Evolutionary conservation across 2,888 invertebrate genomes (phyloP).

Genomic region (Chelonus formosanus): DNA sequence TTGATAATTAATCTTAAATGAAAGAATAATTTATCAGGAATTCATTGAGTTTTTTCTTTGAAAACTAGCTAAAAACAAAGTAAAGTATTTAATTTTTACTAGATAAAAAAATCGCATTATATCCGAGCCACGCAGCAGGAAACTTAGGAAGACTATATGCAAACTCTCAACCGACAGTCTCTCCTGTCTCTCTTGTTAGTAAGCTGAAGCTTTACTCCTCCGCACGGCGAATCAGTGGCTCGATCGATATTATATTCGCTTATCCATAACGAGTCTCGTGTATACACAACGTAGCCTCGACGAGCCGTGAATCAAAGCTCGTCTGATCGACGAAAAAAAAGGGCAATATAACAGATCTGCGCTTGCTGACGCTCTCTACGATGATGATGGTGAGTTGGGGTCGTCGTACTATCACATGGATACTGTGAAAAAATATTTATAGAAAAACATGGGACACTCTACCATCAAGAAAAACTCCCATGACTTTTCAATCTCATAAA

Average conservation of each 20-base stretch:
- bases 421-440: conserved; percentile 19
- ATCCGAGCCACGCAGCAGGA: conserved; percentile 27
- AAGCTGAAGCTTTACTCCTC: conserved; percentile 23
- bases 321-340: conserved; percentile 42
- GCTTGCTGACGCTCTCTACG: conserved; percentile 6
- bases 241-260: conserved; percentile 46
- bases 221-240: conserved; percentile 40
- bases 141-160: background rate
- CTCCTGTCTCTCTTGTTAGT: conserved; percentile 16
- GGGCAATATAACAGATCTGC: conserved; percentile 30
- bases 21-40: too few species aligned
- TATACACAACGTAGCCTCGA: conserved; percentile 38
- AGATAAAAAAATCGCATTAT: conserved; percentile 1
- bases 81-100: too few species aligned
- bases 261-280: conserved; percentile 42
- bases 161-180: conserved; percentile 31
- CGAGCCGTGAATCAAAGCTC: conserved; percentile 45
- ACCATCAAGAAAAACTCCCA: background rate
- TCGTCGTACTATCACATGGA: conserved; percentile 26
- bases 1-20: too few species aligned
- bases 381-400: conserved; percentile 23
- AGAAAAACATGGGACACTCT: conserved; percentile 3
- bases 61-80: too few species aligned
- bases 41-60: too few species aligned
- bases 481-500: too few species aligned